Evolutionary conservation across 2,888 invertebrate genomes (phyloP), one percentile per base, ranked within the genome.

Genomic region (Myopa tessellatipennis): DNA sequence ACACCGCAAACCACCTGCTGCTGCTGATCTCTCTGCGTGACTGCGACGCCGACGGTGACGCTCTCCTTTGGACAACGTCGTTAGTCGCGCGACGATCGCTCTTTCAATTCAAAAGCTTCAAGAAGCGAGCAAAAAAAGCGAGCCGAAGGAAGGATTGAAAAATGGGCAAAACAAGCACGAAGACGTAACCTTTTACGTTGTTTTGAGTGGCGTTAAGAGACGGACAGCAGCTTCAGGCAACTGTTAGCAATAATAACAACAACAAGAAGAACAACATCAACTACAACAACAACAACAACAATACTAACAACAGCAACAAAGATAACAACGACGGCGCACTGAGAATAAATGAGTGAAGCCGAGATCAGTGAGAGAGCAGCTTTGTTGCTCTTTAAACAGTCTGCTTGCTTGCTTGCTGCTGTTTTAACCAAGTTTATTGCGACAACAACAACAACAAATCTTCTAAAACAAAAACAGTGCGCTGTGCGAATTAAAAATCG

Each of bases 141-240:
- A 45, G 45, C 45, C 6, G 45, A 45, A 45, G 8, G 40, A 45
- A 45, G 18, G 40, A 38, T 38, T 68, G 45, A 40, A n/a, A 40
- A 68, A 40, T 40, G 18, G 38, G 14, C 36, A 38, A 34, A 38
- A 67, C 36, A 38, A 34, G 7, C 18, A 40, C 40, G 80, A 83
- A 83, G 82, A 80, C 83, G 79, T 79, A 80, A 84, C 67, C 67
- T 40, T 83, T 82, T 83, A 81, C 83, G 58, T 78, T 79, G 69
- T 69, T 45, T 26, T 36, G 26, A 14, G 36, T 6, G 16, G 38
- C 16, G 50, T 69, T 50, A 79, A 79, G 58, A 26, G 26, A 26
- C 26, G 26, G 26, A 26, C 26, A 80, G 79, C 81, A 81, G 78
- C 69, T 26, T 69, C 26, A 69, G 45, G 34, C 52, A 50, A 52